Conservation (phyloP, 2,113 vertebrate species). For the Hassar affinis region DNA sequence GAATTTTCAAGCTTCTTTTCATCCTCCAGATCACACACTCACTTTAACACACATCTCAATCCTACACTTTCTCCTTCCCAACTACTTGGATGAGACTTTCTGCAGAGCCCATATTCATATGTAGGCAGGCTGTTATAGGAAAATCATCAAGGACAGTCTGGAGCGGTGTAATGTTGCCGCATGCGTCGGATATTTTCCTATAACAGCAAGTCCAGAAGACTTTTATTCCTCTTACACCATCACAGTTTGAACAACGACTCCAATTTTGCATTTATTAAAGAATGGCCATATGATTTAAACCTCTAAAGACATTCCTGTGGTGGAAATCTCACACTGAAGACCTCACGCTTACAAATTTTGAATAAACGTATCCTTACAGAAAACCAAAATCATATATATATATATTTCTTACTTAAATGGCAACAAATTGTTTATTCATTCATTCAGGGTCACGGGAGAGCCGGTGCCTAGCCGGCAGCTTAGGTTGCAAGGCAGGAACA, state of each 20-base stretch:
- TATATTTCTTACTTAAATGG: background rate
- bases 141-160: background rate
- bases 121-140: background rate
- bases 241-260: background rate
- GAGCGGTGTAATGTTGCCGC: background rate
- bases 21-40: background rate
- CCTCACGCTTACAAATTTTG: background rate
- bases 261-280: background rate
- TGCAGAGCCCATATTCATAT: background rate
- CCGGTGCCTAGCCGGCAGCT: no score
- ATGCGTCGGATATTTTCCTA: background rate
- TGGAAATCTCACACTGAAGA: background rate
- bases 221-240: background rate
- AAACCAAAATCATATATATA: background rate
- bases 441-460: no score
- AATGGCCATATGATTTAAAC: background rate
- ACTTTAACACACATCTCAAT: background rate
- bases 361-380: background rate
- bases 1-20: conserved; percentile 23
- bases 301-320: background rate
- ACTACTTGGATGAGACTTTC: background rate
- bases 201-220: background rate
- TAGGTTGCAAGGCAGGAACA: no score
- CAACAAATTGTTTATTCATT: background rate
- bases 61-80: conserved; percentile 21